Evolutionary conservation across 2,888 invertebrate genomes (phyloP).

Genomic region (Monoplex corrugatus): DNA sequence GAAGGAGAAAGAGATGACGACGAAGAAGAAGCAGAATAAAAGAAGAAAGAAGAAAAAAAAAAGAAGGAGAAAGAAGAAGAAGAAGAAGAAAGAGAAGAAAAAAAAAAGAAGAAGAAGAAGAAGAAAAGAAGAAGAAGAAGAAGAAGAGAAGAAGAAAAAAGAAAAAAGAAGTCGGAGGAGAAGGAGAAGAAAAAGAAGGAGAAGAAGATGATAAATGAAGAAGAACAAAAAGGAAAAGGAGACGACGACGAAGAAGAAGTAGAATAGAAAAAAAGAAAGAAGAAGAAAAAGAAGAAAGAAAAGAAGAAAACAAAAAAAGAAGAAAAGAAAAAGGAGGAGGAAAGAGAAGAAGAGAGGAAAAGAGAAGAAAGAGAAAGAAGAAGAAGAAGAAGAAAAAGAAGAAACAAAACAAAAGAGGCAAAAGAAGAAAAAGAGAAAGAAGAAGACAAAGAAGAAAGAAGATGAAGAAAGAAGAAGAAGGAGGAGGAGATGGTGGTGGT

Average conservation of each 20-base stretch:
- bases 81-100: neutral
- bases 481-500: too few relatives aligned
- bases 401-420: too few relatives aligned
- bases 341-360: neutral
- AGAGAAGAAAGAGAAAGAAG: neutral
- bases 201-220: neutral
- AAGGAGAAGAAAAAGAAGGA: neutral
- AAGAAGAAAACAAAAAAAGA: too few relatives aligned
- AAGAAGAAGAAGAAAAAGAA: neutral
- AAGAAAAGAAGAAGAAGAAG: neutral
- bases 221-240: neutral
- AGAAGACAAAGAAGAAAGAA: too few relatives aligned
- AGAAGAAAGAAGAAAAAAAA: neutral
- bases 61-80: neutral
- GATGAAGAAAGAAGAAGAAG: too few relatives aligned
- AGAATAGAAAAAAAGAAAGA: too few relatives aligned
- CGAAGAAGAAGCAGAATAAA: neutral
- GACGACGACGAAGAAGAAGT: neutral
- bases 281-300: too few relatives aligned
- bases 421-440: too few relatives aligned
- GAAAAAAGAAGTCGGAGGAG: neutral
- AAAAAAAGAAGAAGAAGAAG: neutral
- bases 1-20: neutral
- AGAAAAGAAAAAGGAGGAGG: neutral
- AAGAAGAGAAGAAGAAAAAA: neutral